A percentile compares a stretch with the other conserved stretches of the same genome.
phyloP scores from a whole-genome alignment of 1,140 invertebrate genomes.

The Bombus impatiens region DNA sequence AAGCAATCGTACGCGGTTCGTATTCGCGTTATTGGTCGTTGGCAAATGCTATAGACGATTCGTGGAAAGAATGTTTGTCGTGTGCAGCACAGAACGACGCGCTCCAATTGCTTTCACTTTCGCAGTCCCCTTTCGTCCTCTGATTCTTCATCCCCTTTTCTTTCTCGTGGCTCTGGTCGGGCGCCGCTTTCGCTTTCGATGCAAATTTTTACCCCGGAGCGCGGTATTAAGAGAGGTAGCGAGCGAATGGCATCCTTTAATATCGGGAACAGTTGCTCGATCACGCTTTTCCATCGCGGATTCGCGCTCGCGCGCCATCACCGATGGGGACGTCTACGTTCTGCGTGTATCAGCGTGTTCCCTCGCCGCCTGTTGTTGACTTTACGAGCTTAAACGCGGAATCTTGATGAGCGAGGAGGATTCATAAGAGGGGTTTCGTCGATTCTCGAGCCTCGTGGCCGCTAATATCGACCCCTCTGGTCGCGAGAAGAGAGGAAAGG shows the following conservation, averaged over 20 bases:
- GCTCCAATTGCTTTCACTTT: conserved; percentile 36
- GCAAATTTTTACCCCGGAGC: conserved; percentile 67
- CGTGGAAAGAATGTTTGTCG: neutral
- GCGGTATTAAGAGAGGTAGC: conserved; percentile 61
- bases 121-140: neutral
- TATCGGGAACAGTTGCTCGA: conserved; percentile 68
- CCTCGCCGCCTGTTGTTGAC: conserved; percentile 49
- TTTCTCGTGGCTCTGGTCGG: neutral
- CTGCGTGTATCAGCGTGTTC: conserved; percentile 51
- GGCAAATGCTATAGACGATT: neutral
- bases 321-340: conserved; percentile 43
- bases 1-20: too few relatives aligned
- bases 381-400: conserved; percentile 52
- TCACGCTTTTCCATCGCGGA: conserved; percentile 51
- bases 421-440: conserved; percentile 4
- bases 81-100: neutral
- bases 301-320: neutral
- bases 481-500: neutral
- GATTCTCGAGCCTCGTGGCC: neutral
- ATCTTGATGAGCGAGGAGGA: conserved; percentile 36
- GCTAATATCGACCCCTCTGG: conserved; percentile 40
- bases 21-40: conserved; percentile 7
- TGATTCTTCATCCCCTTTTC: conserved; percentile 11
- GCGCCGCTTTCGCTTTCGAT: conserved; percentile 65
- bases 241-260: conserved; percentile 63